Conservation (phyloP, 2,797 vertebrate genomes). For the Simalia tracyae region DNA sequence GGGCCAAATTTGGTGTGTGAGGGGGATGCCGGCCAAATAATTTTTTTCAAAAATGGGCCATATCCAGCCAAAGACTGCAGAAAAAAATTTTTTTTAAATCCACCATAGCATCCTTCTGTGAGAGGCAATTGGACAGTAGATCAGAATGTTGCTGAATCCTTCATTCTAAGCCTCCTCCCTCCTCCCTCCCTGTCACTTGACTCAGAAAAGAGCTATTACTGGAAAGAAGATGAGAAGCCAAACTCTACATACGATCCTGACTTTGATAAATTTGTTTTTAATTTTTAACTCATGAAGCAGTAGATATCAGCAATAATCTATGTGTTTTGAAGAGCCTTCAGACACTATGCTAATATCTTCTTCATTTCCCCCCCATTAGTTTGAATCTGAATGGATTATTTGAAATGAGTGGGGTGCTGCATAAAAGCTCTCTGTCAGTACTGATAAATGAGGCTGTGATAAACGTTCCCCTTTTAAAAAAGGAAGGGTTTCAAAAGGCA, state of each 20-base stretch:
- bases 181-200: background rate
- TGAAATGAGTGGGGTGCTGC: background rate
- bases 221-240: background rate
- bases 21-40: background rate
- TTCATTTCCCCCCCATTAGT: background rate
- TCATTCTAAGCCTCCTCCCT: background rate
- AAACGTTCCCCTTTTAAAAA: conserved; percentile 17
- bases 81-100: background rate
- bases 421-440: background rate
- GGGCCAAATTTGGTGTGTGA: background rate
- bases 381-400: background rate
- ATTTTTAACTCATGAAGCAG: background rate
- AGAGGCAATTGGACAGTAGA: background rate
- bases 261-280: background rate
- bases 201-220: background rate
- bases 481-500: conserved; percentile 36
- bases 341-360: background rate
- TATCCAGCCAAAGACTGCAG: background rate
- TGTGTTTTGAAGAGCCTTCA: background rate
- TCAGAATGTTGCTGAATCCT: background rate
- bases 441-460: conserved; percentile 22
- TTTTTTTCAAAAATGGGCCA: background rate
- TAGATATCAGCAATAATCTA: background rate
- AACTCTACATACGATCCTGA: background rate
- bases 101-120: background rate